Conservation (phyloP, 2,113 vertebrate species). For the Ibidorhyncha struthersii region DNA sequence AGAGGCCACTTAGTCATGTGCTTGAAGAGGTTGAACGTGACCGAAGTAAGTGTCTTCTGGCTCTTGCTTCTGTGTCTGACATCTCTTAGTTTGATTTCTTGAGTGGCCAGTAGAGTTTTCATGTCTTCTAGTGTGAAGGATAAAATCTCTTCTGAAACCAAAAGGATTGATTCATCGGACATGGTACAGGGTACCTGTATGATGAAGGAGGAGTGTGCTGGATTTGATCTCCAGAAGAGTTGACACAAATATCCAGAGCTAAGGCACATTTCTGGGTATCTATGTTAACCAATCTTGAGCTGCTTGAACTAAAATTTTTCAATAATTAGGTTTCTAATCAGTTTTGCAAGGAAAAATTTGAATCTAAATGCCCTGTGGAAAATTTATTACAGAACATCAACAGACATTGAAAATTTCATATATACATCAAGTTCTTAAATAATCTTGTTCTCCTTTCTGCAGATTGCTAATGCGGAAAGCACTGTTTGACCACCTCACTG, state of each 20-base stretch:
- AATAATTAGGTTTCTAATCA: background rate
- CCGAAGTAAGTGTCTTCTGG: background rate
- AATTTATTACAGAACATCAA: background rate
- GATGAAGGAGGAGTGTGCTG: background rate
- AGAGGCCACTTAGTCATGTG: background rate
- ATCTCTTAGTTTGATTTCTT: background rate
- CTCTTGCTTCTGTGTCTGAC: background rate
- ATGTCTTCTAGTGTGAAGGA: background rate
- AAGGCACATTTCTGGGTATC: background rate
- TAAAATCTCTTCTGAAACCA: background rate
- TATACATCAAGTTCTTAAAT: background rate
- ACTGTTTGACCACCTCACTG: conserved; percentile 92
- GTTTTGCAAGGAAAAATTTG: background rate
- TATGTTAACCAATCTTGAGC: background rate
- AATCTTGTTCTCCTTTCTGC: conserved; percentile 40
- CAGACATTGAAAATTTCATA: background rate
- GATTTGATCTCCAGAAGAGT: background rate
- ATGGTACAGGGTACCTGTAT: background rate
- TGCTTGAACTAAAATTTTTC: background rate
- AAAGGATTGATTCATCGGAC: background rate
- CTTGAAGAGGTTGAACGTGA: background rate
- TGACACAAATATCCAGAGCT: background rate
- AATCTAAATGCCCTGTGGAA: background rate
- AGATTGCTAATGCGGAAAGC: conserved; percentile 95
- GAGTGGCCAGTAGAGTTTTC: background rate